Conservation (phyloP, 2,888 invertebrate genomes). For the Tetheella fluctuosa region DNA sequence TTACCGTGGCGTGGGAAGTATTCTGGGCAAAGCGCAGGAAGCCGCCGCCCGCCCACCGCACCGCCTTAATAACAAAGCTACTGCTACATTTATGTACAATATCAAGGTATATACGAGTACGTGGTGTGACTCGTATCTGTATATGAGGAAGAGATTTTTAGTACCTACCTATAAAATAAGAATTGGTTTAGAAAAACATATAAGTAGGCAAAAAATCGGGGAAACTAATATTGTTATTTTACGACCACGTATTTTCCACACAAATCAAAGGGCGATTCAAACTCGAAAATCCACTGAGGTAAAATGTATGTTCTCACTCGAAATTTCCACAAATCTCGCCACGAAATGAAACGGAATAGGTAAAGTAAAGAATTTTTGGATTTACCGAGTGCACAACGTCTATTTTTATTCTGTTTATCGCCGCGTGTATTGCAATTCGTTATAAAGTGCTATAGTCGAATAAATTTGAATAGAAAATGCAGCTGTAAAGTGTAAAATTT, state of each 20-base stretch:
- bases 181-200: not conserved
- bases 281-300: not conserved
- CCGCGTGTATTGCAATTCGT: not conserved
- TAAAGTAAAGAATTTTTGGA: slow-evolving; percentile 21
- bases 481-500: not conserved
- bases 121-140: not conserved
- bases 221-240: too few relatives aligned
- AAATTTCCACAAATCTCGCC: slow-evolving; percentile 25
- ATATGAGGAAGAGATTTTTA: not conserved
- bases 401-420: slow-evolving; percentile 2
- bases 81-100: not conserved
- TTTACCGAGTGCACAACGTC: slow-evolving; percentile 17
- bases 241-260: too few relatives aligned
- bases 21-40: slow-evolving; percentile 12
- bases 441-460: not conserved
- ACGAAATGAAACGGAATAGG: slow-evolving; percentile 15
- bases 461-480: not conserved
- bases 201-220: too few relatives aligned
- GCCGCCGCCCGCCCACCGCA: slow-evolving; percentile 5
- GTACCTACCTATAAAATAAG: too few relatives aligned
- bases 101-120: not conserved
- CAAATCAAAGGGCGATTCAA: not conserved
- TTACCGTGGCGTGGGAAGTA: slow-evolving; percentile 23
- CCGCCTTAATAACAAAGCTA: slow-evolving; percentile 4
- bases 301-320: slow-evolving; percentile 18